Conservation (phyloP, 2,888 invertebrate genomes). For the Amphimallon solstitiale region DNA sequence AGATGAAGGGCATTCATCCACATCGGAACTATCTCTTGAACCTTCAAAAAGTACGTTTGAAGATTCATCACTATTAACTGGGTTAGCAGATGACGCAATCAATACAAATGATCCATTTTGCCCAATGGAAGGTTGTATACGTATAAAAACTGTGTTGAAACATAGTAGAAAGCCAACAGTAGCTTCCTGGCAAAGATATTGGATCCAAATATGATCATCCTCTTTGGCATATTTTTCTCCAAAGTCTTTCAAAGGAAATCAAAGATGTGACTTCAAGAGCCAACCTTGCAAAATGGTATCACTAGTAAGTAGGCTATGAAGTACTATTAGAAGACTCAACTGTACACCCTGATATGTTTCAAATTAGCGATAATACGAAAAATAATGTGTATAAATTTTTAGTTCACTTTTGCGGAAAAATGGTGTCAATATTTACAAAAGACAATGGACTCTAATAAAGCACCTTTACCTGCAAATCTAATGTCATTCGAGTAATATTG, state of each 20-base stretch:
- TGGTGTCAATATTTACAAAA: no score
- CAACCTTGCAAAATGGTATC: conserved; percentile 89
- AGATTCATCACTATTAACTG: no score
- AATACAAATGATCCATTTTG: conserved; percentile 65
- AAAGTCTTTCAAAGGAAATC: conserved; percentile 87
- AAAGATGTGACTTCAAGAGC: conserved; percentile 82
- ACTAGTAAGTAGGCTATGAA: conserved; percentile 83
- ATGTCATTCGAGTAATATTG: no score
- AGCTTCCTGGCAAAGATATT: conserved; percentile 92
- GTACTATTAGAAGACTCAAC: conserved; percentile 78
- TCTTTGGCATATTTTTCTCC: conserved; percentile 88
- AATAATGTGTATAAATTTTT: no score
- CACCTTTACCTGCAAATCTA: no score
- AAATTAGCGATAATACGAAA: conserved; percentile 80
- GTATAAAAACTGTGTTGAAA: conserved; percentile 88
- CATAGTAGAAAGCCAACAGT: conserved; percentile 89
- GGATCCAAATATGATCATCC: conserved; percentile 88
- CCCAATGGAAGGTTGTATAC: conserved; percentile 83
- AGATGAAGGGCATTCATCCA: no score
- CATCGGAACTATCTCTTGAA: no score
- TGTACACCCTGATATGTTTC: conserved; percentile 83
- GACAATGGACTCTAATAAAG: no score
- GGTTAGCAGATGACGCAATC: conserved; percentile 58
- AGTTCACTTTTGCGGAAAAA: no score
- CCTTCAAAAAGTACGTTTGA: no score